A percentile compares a stretch with the other conserved stretches of the same genome.
Conservation (phyloP, 1,140 invertebrate genomes). For the Pseudomyrmex sp. region DNA sequence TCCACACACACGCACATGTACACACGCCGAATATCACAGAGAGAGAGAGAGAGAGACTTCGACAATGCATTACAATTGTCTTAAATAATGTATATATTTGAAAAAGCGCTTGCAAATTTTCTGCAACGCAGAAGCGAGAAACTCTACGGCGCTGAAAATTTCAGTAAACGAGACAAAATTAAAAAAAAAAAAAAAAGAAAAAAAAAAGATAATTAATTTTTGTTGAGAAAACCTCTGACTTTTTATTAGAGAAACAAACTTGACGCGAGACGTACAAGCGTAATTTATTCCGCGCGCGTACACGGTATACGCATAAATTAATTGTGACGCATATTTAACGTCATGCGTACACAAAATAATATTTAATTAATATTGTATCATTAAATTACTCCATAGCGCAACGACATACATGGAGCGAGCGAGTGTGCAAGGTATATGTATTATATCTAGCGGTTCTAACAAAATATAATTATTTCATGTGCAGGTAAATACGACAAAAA, state of each 20-base stretch:
- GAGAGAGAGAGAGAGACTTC: not conserved
- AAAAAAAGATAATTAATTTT: too few relatives aligned
- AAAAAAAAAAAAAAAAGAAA: too few relatives aligned
- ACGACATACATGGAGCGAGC: too few relatives aligned
- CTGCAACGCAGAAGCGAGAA: too few relatives aligned
- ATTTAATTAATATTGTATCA: slow-evolving; percentile 41
- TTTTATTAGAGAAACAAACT: not conserved
- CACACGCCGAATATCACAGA: not conserved
- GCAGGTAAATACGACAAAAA: not conserved
- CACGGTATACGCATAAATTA: slow-evolving; percentile 18
- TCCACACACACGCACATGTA: too few relatives aligned
- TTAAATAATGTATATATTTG: not conserved
- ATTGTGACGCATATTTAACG: slow-evolving; percentile 35
- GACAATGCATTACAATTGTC: not conserved
- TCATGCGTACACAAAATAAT: slow-evolving; percentile 22
- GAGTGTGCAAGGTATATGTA: not conserved
- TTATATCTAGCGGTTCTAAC: not conserved
- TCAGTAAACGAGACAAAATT: too few relatives aligned
- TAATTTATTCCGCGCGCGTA: not conserved
- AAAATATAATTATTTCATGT: slow-evolving; percentile 7
- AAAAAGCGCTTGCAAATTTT: not conserved
- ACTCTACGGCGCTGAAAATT: too few relatives aligned
- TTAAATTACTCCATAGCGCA: slow-evolving; percentile 17
- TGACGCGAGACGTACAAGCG: not conserved
- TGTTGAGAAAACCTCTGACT: too few relatives aligned